Percentiles rank a stretch among this genome's conserved stretches.
These are phyloP conservation scores for Micromys minutus DNA, from an alignment of 2,113 vertebrate genomes.

Conservation along the genomic window DNA sequence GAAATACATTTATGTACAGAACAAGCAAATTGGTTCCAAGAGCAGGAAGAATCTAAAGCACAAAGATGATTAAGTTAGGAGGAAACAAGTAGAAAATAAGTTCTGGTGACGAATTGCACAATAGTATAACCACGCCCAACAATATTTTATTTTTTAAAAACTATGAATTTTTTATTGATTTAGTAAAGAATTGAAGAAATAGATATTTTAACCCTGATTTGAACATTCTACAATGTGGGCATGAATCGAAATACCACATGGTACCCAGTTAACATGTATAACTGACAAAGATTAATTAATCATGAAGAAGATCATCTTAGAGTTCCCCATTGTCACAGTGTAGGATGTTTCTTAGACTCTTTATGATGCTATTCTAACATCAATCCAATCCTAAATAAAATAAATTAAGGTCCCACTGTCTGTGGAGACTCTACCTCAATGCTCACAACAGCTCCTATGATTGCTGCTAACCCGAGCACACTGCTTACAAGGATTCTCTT, in stretches of 20 bases:
- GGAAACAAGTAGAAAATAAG: neutral
- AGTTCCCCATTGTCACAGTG: neutral
- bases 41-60: conserved; percentile 93
- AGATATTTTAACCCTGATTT: neutral
- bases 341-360: neutral
- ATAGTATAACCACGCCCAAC: too few relatives aligned
- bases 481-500: neutral
- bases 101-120: neutral
- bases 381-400: neutral
- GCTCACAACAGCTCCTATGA: neutral
- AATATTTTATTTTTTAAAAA: neutral
- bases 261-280: neutral
- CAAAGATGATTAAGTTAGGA: neutral
- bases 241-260: neutral
- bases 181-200: too few relatives aligned
- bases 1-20: conserved; percentile 97
- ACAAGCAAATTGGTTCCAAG: conserved; percentile 98
- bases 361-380: neutral
- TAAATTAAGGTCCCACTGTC: neutral
- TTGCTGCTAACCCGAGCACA: too few relatives aligned
- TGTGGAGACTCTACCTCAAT: neutral
- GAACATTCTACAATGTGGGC: neutral
- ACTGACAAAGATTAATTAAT: neutral
- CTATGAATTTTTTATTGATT: neutral
- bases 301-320: neutral